Conservation (phyloP, 2,888 invertebrate genomes). For the Hypercompe scribonia region DNA sequence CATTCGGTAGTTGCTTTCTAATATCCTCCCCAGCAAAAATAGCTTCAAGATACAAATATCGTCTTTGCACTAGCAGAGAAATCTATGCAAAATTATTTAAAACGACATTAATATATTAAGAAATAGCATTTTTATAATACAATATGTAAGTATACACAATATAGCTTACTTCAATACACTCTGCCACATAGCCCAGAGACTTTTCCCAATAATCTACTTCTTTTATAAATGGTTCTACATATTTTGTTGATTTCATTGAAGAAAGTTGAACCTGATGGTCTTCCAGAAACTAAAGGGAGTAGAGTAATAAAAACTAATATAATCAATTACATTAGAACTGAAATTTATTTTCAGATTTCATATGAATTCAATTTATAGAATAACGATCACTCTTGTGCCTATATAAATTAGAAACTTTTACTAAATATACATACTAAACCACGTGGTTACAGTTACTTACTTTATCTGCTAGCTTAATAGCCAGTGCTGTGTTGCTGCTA, state of each 20-base stretch:
- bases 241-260: slow-evolving; percentile 95
- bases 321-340: not conserved
- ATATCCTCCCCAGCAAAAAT: slow-evolving; percentile 96
- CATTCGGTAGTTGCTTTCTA: slow-evolving; percentile 92
- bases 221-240: slow-evolving; percentile 94
- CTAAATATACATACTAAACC: too few species aligned
- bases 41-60: slow-evolving; percentile 95
- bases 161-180: slow-evolving; percentile 90
- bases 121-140: not conserved
- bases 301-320: not conserved
- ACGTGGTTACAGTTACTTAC: not conserved
- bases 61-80: slow-evolving; percentile 92
- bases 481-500: too few species aligned
- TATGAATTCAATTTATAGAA: not conserved
- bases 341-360: not conserved
- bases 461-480: not conserved
- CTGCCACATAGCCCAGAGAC: slow-evolving; percentile 92
- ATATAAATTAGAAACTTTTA: not conserved
- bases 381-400: not conserved
- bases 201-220: slow-evolving; percentile 96
- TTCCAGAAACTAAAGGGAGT: slow-evolving; percentile 87
- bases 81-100: slow-evolving; percentile 62
- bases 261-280: slow-evolving; percentile 94
- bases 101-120: not conserved
- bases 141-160: not conserved